These are phyloP conservation scores for Labrus mixtus DNA, from an alignment of 2,113 vertebrate genomes.

Conservation along the genomic window DNA sequence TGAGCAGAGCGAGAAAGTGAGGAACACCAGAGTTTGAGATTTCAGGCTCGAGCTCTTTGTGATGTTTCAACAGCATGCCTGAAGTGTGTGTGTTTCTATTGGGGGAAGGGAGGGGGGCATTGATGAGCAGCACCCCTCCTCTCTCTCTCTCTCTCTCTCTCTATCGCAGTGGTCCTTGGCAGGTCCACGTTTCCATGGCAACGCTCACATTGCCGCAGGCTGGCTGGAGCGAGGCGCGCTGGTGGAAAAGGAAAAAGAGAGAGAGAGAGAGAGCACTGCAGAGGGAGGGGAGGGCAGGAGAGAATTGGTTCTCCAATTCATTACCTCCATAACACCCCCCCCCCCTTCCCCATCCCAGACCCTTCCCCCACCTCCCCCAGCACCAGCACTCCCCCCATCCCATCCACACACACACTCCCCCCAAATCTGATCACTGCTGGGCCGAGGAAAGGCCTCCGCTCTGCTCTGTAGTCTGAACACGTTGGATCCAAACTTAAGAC, in stretches of 20 bases:
- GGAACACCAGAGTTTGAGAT: slow-evolving; percentile 25
- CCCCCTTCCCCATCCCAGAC: not conserved
- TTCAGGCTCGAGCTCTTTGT: slow-evolving; percentile 47
- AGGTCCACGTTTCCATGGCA: slow-evolving; percentile 74
- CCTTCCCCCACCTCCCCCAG: not conserved
- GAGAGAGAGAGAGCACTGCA: slow-evolving; percentile 19
- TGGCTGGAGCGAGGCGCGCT: slow-evolving; percentile 68
- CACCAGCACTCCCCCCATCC: too few relatives aligned
- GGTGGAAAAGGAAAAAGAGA: slow-evolving; percentile 69
- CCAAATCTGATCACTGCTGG: slow-evolving; percentile 61
- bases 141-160: slow-evolving; percentile 27
- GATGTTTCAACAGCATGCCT: slow-evolving; percentile 54
- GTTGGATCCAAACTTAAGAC: slow-evolving; percentile 85
- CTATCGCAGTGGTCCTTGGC: slow-evolving; percentile 64
- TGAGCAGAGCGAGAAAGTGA: not conserved
- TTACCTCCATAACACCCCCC: slow-evolving; percentile 53
- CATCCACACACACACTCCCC: not conserved
- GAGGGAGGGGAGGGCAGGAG: slow-evolving; percentile 50
- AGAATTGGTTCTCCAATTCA: slow-evolving; percentile 73
- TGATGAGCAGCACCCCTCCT: slow-evolving; percentile 60
- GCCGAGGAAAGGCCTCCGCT: slow-evolving; percentile 60
- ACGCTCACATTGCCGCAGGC: slow-evolving; percentile 77
- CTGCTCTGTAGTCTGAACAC: slow-evolving; percentile 85
- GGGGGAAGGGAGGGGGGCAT: slow-evolving; percentile 30
- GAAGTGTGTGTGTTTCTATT: slow-evolving; percentile 20